phyloP scores from a whole-genome alignment of 2,113 vertebrate species.

The Mustela nigripes region DNA sequence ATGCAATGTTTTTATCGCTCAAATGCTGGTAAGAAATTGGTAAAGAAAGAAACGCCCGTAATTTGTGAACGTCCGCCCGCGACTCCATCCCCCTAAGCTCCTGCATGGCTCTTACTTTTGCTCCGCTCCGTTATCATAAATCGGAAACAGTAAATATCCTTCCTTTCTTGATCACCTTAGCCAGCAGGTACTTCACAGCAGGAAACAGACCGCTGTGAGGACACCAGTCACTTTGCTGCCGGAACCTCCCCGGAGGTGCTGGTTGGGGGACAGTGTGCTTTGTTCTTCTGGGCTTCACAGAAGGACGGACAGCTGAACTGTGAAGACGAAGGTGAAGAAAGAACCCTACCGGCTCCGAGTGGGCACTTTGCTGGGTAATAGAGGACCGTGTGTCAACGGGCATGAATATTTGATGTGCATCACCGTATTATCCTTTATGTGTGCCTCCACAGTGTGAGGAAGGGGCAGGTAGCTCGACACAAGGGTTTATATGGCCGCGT shows the following conservation, averaged over 20 bases:
- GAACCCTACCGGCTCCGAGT: constrained; percentile 2
- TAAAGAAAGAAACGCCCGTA: constrained; percentile 85
- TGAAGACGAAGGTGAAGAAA: constrained; percentile 59
- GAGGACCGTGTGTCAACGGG: constrained; percentile 86
- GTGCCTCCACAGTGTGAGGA: constrained; percentile 83
- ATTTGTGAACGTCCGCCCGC: constrained; percentile 82
- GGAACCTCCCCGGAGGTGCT: constrained; percentile 71
- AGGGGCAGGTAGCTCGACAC: constrained; percentile 67
- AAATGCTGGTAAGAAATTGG: constrained; percentile 81
- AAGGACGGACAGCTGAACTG: background rate
- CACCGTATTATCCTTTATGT: constrained; percentile 86
- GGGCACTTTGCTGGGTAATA: constrained; percentile 79
- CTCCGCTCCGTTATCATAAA: constrained; percentile 83
- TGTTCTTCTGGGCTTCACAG: constrained; percentile 38
- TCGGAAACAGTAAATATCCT: constrained; percentile 84
- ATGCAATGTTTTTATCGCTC: constrained; percentile 81
- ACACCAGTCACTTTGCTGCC: constrained; percentile 66
- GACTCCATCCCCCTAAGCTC: constrained; percentile 60
- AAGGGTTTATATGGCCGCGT: constrained; percentile 12
- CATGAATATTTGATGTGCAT: constrained; percentile 90
- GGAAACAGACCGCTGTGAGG: constrained; percentile 82
- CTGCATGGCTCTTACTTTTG: constrained; percentile 77
- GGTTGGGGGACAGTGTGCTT: constrained; percentile 26
- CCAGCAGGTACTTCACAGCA: constrained; percentile 82
- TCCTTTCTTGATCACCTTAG: constrained; percentile 84